Evolutionary conservation across 2,888 invertebrate species (phyloP), one percentile per base, ranked within the genome.

Genomic region (Aricia artaxerxes): DNA sequence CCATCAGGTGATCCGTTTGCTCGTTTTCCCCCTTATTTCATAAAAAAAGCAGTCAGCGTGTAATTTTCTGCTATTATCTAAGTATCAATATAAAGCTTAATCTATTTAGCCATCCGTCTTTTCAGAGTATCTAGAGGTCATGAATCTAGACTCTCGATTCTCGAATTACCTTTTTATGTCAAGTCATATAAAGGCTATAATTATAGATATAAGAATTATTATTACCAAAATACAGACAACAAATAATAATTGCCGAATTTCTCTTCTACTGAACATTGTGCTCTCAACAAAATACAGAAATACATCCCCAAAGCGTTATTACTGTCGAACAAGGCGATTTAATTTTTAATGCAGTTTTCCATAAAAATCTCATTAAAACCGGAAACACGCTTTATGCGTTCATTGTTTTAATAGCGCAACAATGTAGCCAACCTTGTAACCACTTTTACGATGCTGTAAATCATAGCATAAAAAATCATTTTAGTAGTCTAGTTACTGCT

Each of bases 391-490:
- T 73, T 73, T 78, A 78, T 73, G 73, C 73, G 73, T 73, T 78
- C 78, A 78, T 78, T 78, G 69, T 79, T 78, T 73, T 35, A 78
- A 78, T 79, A 79, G 79, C 40, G 75, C 76, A 64, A 82, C 81
- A 82, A 81, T 78, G 82, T 81, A 80, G 81, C 80, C 80, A 82
- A 82, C 82, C 81, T 77, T 81, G 83, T 82, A 78, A 80, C 80
- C 79, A 53, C 79, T 82, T 85, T 86, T 86, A 87, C 85, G 86
- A 85, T 81, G 79, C 38, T 80, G 85, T 89, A 88, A 89, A 88
- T 88, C 88, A 87, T 85, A 81, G 82, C 81, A 84, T 78, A 83
- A 85, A 84, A 85, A 83, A 85, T 84, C 83, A 84, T 84, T 83
- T 84, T 80, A 80, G 80, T 80, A 73, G 82, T 83, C 85, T 83